These are phyloP conservation scores for Brachyhypopomus occidentalis DNA, from an alignment of 2,113 vertebrate species.

Conservation along the genomic window DNA sequence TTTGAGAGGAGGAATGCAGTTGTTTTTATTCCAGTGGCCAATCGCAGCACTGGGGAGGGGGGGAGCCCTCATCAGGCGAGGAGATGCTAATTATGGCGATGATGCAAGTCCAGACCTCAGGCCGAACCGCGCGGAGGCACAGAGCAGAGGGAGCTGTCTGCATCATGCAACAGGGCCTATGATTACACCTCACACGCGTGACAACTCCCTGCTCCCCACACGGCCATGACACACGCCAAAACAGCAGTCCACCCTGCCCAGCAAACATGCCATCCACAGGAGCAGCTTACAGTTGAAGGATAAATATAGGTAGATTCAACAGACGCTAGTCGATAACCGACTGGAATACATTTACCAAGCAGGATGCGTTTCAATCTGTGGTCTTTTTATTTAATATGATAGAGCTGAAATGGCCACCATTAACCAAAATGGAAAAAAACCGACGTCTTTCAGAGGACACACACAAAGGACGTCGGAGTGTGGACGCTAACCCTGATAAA, in stretches of 20 bases:
- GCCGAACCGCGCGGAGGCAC: conserved; percentile 64
- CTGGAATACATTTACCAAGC: conserved; percentile 13
- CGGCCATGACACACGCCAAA: conserved; percentile 61
- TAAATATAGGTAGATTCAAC: conserved; percentile 25
- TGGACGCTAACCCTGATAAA: neutral
- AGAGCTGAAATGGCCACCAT: conserved; percentile 10
- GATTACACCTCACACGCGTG: conserved; percentile 65
- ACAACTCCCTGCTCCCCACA: conserved; percentile 60
- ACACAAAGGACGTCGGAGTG: neutral
- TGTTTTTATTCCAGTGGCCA: conserved; percentile 12
- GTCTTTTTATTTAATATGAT: conserved; percentile 30
- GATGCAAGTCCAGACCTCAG: conserved; percentile 59
- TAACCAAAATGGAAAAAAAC: conserved; percentile 16
- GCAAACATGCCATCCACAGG: conserved; percentile 67
- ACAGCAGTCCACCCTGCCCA: conserved; percentile 62
- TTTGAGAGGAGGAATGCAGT: conserved; percentile 5
- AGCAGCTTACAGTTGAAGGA: conserved; percentile 51
- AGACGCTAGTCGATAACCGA: conserved; percentile 13
- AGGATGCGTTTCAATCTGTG: conserved; percentile 26
- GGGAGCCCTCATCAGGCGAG: conserved; percentile 39
- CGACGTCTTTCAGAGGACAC: conserved; percentile 4
- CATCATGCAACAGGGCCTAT: conserved; percentile 65
- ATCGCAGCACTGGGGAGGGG: neutral
- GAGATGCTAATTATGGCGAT: conserved; percentile 48
- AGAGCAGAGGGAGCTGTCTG: conserved; percentile 54